These are phyloP conservation scores for Decapterus maruadsi DNA, from an alignment of 2,797 vertebrate species.

Conservation along the genomic window DNA sequence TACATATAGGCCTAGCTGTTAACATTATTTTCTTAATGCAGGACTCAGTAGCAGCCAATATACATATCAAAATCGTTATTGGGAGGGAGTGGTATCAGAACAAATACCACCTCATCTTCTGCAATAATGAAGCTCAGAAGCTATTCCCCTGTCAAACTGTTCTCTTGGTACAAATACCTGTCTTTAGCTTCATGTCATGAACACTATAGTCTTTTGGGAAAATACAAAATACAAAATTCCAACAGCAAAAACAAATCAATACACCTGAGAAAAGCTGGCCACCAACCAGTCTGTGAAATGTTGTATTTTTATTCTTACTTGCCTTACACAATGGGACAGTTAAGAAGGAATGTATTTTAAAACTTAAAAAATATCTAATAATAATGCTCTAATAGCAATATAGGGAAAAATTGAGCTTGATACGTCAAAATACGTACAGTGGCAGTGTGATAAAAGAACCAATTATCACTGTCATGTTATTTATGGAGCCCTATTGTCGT, in stretches of 20 bases:
- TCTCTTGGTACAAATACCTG: conserved; percentile 52
- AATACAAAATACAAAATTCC: conserved; percentile 16
- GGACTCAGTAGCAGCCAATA: too few relatives aligned
- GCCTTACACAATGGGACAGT: conserved; percentile 1
- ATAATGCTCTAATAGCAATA: conserved; percentile 32
- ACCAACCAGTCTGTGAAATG: conserved; percentile 39
- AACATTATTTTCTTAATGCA: too few relatives aligned
- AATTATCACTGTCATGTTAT: conserved; percentile 64
- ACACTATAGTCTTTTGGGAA: conserved; percentile 35
- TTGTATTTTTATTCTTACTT: conserved; percentile 27
- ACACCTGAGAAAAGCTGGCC: conserved; percentile 35
- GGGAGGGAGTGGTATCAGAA: too few relatives aligned
- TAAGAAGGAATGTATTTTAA: conserved; percentile 28
- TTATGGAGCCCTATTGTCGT: conserved; percentile 63
- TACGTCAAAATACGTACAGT: conserved; percentile 45
- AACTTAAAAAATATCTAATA: conserved; percentile 28
- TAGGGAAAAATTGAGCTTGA: conserved; percentile 25
- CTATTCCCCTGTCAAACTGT: conserved; percentile 42
- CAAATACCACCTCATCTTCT: conserved; percentile 30
- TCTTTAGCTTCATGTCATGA: conserved; percentile 56
- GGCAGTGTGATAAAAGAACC: conserved; percentile 66
- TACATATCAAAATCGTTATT: too few relatives aligned
- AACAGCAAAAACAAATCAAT: conserved; percentile 49
- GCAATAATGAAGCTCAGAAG: conserved; percentile 42
- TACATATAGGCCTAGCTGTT: too few relatives aligned